Base-by-base conservation (phyloP, 1,140 invertebrate species). In the Bombus breviceps region DNA sequence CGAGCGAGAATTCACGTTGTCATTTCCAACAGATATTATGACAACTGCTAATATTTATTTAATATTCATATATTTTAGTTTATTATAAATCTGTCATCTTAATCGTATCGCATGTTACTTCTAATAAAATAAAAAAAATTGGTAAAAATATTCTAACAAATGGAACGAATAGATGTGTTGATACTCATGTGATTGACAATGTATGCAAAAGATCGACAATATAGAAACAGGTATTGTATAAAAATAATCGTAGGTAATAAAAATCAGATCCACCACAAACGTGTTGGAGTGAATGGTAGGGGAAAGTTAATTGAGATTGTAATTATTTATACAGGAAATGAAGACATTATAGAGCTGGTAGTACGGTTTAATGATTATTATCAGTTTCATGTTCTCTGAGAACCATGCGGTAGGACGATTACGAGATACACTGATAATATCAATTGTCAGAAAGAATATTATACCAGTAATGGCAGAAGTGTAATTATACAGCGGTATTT, bases 251-350 rank as follows among this genome's bases (percentile, higher is more conserved):
- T 53, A 6, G 47, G 59, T n/a, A 62, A n/a, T n/a, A 62, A 62
- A 62, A 62, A n/a, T n/a, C 28, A 10, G 12, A 62, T 62, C 12
- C 59, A 10, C 59, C 28, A 62, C 59, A 12, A 28, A 22, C 66
- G 18, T 3, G 18, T 37, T 34, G 25, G 3, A 34, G 66, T 18
- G 37, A 1, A 39, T 37, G 25, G 34, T 28, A 22, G 47, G 25
- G 3, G 10, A 12, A 34, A 18, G 66, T 68, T 37, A 28, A 32
- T 43, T 28, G 39, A 75, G 74, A 57, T 22, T 28, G 74, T 28
- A 75, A 75, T 75, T 37, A 75, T 47, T 75, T 75, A 57, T 57
- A 53, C 41, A 47, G 41, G 73, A 74, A 57, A 57, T 28, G 74
- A 37, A 57, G 32, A 57, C 8, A 75, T 32, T 18, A 18, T 15